These are phyloP conservation scores for Mycogona germanica DNA, from an alignment of 2,888 invertebrate genomes.

Conservation along the genomic window DNA sequence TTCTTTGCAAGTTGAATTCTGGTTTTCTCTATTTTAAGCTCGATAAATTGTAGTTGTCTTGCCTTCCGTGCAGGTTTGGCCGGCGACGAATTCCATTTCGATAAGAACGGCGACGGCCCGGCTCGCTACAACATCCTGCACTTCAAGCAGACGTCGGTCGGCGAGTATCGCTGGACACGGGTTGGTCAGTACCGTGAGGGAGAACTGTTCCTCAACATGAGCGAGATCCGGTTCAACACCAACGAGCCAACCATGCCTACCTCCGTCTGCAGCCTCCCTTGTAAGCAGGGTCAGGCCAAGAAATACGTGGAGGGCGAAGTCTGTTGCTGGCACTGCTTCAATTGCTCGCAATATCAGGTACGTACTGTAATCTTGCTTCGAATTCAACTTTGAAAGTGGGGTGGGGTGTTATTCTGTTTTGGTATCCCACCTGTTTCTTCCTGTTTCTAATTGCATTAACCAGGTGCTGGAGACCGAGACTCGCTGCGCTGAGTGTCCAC, in stretches of 20 bases:
- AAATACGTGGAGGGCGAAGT: slow-evolving; percentile 85
- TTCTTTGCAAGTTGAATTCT: too few relatives aligned
- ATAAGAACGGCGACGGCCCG: slow-evolving; percentile 81
- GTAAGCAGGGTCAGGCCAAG: slow-evolving; percentile 77
- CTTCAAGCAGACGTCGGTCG: slow-evolving; percentile 66
- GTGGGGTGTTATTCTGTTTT: too few relatives aligned
- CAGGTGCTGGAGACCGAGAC: slow-evolving; percentile 60
- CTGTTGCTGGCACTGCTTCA: slow-evolving; percentile 90
- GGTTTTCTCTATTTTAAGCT: too few relatives aligned
- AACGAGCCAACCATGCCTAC: slow-evolving; percentile 65
- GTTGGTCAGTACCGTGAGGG: slow-evolving; percentile 81
- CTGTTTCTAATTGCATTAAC: too few relatives aligned
- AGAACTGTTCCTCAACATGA: slow-evolving; percentile 60
- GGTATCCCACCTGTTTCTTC: too few relatives aligned
- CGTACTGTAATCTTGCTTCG: too few relatives aligned
- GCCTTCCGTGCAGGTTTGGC: slow-evolving; percentile 84
- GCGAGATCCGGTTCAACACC: slow-evolving; percentile 71
- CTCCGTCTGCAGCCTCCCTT: slow-evolving; percentile 82
- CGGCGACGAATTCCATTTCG: slow-evolving; percentile 80
- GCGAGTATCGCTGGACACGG: slow-evolving; percentile 67
- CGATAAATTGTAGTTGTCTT: too few relatives aligned
- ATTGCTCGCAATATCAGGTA: slow-evolving; percentile 78
- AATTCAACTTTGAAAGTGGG: too few relatives aligned
- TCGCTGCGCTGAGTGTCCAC: slow-evolving; percentile 65
- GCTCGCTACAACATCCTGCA: slow-evolving; percentile 92